Percentiles rank a stretch among this genome's conserved stretches.
Evolutionary conservation across 2,113 vertebrate genomes (phyloP).

Genomic region (Leucopsar rothschildi): DNA sequence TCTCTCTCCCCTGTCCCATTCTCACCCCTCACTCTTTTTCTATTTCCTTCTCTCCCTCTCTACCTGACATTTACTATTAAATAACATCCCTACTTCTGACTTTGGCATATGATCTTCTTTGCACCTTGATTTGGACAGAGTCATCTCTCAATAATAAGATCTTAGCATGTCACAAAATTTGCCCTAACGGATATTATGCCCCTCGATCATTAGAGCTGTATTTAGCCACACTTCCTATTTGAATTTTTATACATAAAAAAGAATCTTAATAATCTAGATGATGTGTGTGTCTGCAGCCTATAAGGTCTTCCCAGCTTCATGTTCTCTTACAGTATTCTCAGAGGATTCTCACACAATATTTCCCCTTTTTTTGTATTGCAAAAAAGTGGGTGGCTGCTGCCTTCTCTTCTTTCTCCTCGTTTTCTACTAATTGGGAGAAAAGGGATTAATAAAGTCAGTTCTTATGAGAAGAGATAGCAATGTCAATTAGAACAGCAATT

Average conservation of each 20-base stretch:
- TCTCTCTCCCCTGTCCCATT: background rate
- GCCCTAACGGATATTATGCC: background rate
- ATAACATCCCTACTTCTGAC: background rate
- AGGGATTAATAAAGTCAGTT: background rate
- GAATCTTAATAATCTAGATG: background rate
- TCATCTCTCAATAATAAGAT: background rate
- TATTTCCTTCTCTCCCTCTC: background rate
- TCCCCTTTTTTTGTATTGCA: background rate
- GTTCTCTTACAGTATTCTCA: background rate
- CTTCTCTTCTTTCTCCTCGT: background rate
- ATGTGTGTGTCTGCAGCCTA: background rate
- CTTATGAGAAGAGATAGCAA: background rate
- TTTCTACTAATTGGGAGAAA: background rate
- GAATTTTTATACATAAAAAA: background rate
- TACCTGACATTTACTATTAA: background rate
- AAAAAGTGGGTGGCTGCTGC: background rate
- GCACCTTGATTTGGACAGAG: background rate
- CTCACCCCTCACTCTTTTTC: background rate
- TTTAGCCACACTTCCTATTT: background rate
- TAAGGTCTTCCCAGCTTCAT: background rate
- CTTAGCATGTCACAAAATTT: background rate
- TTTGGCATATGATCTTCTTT: background rate
- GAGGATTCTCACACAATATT: background rate
- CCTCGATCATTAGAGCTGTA: background rate
- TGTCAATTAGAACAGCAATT: conserved; percentile 33